Percentiles rank a stretch among this genome's conserved stretches.
These are phyloP conservation scores for Tetraneura akinire DNA, from an alignment of 1,140 invertebrate genomes.

Conservation along the genomic window DNA sequence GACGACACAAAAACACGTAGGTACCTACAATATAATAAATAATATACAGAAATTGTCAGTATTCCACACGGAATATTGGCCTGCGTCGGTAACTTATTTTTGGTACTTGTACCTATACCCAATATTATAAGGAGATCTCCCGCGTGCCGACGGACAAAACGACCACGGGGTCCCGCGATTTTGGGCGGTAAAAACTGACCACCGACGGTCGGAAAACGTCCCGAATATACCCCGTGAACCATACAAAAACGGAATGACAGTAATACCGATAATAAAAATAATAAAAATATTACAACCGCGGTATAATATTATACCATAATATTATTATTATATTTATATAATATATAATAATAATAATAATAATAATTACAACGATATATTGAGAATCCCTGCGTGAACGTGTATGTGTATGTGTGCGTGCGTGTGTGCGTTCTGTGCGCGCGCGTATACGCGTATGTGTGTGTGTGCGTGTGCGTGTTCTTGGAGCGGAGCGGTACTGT, in stretches of 20 bases:
- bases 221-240: background rate
- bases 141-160: background rate
- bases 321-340: background rate
- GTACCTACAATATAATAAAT: background rate
- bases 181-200: slow-evolving; percentile 4
- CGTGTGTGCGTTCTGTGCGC: background rate
- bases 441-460: background rate
- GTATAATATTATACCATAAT: background rate
- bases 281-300: slow-evolving; percentile 2
- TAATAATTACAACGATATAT: background rate
- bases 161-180: background rate
- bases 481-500: background rate
- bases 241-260: background rate
- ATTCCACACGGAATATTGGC: background rate
- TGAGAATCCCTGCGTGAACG: slow-evolving; percentile 35
- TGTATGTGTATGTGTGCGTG: background rate
- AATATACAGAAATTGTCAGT: background rate
- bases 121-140: background rate
- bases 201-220: background rate
- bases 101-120: too few species aligned
- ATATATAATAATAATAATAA: background rate
- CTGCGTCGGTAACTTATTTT: background rate
- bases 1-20: too few species aligned
- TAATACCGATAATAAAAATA: background rate
- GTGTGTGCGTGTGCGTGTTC: background rate